Evolutionary conservation across 2,888 invertebrate species (phyloP), one percentile per base, ranked within the genome.

Genomic region (Clunio marinus): DNA sequence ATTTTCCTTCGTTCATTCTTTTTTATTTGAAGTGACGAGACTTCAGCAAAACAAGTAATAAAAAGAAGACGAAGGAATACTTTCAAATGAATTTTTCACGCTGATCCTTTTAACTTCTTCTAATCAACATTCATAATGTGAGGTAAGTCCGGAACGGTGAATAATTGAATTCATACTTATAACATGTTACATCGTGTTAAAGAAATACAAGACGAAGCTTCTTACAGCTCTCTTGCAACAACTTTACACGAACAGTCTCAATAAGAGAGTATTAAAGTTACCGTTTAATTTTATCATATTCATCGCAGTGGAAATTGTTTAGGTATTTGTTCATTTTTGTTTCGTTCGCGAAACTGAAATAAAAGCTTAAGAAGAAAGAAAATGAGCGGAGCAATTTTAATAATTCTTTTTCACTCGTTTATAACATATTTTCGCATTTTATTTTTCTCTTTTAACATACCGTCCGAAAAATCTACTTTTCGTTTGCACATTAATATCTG

Each of bases 371-470:
- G n/a, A 45, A n/a, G n/a, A 51, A 51, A 51, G 22, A 22, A 51
- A 51, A n/a, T n/a, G n/a, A 51, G 22, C 51, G 51, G 51, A n/a
- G 7, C 51, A 62, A 62, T 37, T 62, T 41, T 37, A 62, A 62
- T 62, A 62, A 62, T 37, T 37, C 13, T 62, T 51, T 51, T 51
- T 35, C 32, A 15, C 10, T 41, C 41, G 51, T 8, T 41, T 32
- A 62, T 41, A 37, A 41, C 62, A 62, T 20, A 62, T 62, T 24
- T 62, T 62, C 4, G 62, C 35, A 4, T 62, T 58, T 58, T 5
- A 32, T 5, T 32, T 13, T 13, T 5, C 35, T 13, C 35, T 15
- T 41, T 15, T 41, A n/a, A n/a, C n/a, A n/a, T n/a, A n/a, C n/a
- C 15, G 41, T 41, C 41, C n/a, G 51, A 51, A n/a, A n/a, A 22